Percentiles rank a stretch among this genome's conserved stretches.
Conservation (phyloP, 2,797 vertebrate species). For the Enteromius treurensis region DNA sequence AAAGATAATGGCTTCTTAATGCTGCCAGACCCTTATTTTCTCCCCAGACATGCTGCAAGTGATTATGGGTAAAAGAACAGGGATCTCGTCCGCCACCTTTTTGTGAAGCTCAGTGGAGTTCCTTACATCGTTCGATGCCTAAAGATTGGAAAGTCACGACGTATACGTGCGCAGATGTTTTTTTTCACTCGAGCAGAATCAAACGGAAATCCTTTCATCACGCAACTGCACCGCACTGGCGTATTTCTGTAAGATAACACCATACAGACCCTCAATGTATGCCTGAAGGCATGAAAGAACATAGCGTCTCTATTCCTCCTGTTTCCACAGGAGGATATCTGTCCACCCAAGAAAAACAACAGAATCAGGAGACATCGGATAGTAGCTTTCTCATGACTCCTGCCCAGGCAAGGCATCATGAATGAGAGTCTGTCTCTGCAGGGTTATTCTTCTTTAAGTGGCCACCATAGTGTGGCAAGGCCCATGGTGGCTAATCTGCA, state of each 20-base stretch:
- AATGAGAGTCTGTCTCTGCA: constrained; percentile 27
- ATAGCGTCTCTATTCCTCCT: neutral
- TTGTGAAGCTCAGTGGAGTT: constrained; percentile 14
- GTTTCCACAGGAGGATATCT: constrained; percentile 34
- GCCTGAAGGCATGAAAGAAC: constrained; percentile 26
- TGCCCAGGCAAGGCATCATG: constrained; percentile 5
- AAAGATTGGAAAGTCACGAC: neutral
- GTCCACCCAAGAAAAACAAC: constrained; percentile 28
- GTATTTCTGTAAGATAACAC: neutral
- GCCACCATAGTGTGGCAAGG: constrained; percentile 40
- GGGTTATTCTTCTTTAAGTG: constrained; percentile 41
- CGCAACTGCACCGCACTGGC: neutral
- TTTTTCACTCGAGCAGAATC: neutral
- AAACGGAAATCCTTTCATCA: neutral
- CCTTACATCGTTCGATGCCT: neutral
- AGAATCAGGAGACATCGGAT: constrained; percentile 41
- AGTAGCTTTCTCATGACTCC: constrained; percentile 36
- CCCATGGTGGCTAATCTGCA: constrained; percentile 33
- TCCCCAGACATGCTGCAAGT: constrained; percentile 15
- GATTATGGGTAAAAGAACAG: neutral
- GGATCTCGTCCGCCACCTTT: constrained; percentile 1
- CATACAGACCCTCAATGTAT: constrained; percentile 9
- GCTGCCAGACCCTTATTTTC: constrained; percentile 31
- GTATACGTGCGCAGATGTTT: neutral
- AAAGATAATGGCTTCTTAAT: constrained; percentile 44